Evolutionary conservation across 23 tunicate species (phyloP), one percentile per base, ranked within the genome.

Genomic region (Halocynthia aurantium): DNA sequence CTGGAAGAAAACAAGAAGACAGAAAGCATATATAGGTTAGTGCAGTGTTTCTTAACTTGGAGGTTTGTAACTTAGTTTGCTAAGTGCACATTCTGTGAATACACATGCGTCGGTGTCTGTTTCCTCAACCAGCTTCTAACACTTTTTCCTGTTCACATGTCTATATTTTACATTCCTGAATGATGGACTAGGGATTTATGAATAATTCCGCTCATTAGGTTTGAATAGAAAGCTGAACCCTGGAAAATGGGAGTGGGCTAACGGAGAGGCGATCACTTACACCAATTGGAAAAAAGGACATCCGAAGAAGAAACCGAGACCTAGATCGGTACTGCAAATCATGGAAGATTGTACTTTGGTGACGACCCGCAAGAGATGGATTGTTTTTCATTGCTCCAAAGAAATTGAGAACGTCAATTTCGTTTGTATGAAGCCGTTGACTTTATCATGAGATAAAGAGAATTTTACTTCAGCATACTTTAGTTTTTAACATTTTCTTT

Each of bases 241-340:
- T 19, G 7, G 22, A 7, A 13, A 22, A 15, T 92, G 98, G 98
- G 84, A 82, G 71, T 92, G 98, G 98, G 62, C 80, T 20, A 76
- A 60, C 54, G 88, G 88, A 15, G 71, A 75, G 13, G 44, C 44
- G 50, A 74, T 79, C 31, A 6, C 56, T 8, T 86, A 77, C 56
- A 76, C 83, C 22, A 81, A 92, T 69, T 92, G 98, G 98, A 86
- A 79, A 69, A 56, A 53, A n/a, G 53, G 73, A 5, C 83, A 52
- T 83, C 87, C 88, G 44, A 72, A 51, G 10, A 10, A 19, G 7
- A 54, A 65, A 17, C 55, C 73, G 51, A 63, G 72, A 49, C 60
- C 50, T 5, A 40, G 49, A 12, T 11, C 19, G 1, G 31, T 54
- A 10, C 55, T 13, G 54, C 9, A 9, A 65, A 65, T 20, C 31